Percentiles rank a stretch among this genome's conserved stretches.
phyloP scores from a whole-genome alignment of 2,113 vertebrate genomes.

The Galemys pyrenaicus region DNA sequence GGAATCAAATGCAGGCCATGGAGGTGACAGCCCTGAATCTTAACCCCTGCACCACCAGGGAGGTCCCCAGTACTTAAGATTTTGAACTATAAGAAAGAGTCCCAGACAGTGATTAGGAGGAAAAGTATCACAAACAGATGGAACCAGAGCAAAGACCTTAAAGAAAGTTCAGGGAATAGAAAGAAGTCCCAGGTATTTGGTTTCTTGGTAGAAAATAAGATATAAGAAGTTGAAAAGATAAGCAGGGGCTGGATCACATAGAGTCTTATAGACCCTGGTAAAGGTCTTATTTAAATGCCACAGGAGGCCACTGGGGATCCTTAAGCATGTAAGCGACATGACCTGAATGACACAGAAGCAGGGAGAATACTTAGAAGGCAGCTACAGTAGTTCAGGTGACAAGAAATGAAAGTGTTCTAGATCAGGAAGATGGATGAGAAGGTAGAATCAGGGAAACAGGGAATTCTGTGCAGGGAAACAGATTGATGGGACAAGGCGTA shows the following conservation, averaged over 20 bases:
- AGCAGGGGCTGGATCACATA: background rate
- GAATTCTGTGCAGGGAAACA: background rate
- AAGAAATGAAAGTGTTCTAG: background rate
- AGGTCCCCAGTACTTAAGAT: background rate
- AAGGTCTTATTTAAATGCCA: background rate
- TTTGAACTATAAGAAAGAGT: slow-evolving; percentile 27
- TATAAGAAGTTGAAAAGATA: background rate
- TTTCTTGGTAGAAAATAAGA: background rate
- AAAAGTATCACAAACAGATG: background rate
- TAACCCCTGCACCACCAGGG: too few species aligned
- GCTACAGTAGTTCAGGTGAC: background rate
- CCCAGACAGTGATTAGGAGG: background rate
- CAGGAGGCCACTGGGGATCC: background rate
- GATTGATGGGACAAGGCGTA: background rate
- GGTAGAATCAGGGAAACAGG: background rate
- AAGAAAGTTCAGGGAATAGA: background rate
- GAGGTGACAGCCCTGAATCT: too few species aligned
- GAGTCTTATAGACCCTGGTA: background rate
- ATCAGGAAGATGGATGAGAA: background rate
- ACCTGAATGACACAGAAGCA: slow-evolving; percentile 25
- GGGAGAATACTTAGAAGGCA: background rate
- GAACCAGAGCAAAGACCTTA: background rate
- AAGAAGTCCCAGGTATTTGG: background rate
- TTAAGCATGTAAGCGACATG: background rate
- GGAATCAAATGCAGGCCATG: too few species aligned